Percentiles rank a stretch among this genome's conserved stretches.
Conservation (phyloP, 1,140 invertebrate species). For the Drosophila novamexicana region DNA sequence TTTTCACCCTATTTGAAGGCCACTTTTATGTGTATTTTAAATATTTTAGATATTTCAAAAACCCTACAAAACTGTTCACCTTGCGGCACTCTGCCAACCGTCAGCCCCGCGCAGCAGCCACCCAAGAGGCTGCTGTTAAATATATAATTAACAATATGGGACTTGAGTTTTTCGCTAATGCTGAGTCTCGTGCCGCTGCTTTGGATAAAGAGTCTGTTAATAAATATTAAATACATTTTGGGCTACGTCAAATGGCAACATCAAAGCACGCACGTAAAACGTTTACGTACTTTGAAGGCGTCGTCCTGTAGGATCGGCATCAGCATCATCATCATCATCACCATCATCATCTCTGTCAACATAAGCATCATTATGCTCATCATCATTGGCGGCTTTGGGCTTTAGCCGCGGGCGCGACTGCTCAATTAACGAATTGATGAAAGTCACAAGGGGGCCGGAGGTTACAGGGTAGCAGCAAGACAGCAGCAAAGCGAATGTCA, state of each 20-base stretch:
- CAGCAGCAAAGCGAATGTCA: slow-evolving; percentile 66
- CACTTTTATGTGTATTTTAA: no score
- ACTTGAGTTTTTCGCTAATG: slow-evolving; percentile 14
- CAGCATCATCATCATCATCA: slow-evolving; percentile 7
- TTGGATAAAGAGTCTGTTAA: slow-evolving; percentile 34
- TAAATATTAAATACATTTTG: slow-evolving; percentile 54
- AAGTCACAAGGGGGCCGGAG: not conserved
- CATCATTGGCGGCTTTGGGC: slow-evolving; percentile 17
- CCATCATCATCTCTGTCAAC: not conserved
- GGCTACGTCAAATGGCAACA: slow-evolving; percentile 39
- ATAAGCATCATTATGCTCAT: slow-evolving; percentile 6
- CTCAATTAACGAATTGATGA: slow-evolving; percentile 77
- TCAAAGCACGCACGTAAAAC: slow-evolving; percentile 44
- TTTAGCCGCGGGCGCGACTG: slow-evolving; percentile 62
- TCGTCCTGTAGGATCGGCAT: slow-evolving; percentile 22
- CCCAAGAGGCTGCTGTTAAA: not conserved
- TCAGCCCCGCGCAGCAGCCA: not conserved
- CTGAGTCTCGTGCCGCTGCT: slow-evolving; percentile 4
- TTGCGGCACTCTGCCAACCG: not conserved
- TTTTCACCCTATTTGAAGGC: no score
- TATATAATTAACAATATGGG: slow-evolving; percentile 33
- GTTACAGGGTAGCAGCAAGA: slow-evolving; percentile 1
- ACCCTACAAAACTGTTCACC: not conserved
- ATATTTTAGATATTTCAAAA: not conserved
- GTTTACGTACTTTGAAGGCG: slow-evolving; percentile 41